These are phyloP conservation scores for Neotragus moschatus DNA, from an alignment of 2,113 vertebrate genomes.

Conservation along the genomic window DNA sequence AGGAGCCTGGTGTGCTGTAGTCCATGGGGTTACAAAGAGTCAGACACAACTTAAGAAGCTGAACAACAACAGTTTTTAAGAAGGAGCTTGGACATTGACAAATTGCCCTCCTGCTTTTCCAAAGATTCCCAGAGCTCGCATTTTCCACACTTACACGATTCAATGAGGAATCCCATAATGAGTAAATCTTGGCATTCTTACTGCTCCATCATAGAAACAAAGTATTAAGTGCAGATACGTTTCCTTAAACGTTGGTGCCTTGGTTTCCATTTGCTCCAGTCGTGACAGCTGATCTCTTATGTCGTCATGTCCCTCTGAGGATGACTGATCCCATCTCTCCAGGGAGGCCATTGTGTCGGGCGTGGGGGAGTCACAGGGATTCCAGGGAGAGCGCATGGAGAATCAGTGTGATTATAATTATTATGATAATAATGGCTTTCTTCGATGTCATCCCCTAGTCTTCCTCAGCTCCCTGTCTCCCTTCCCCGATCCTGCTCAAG, in stretches of 20 bases:
- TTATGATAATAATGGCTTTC: not conserved
- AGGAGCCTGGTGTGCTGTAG: not conserved
- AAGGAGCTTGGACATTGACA: not conserved
- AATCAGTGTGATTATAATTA: not conserved
- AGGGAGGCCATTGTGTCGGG: not conserved
- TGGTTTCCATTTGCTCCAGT: not conserved
- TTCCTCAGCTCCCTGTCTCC: not conserved
- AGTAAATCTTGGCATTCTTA: not conserved
- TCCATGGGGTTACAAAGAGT: not conserved
- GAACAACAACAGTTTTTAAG: not conserved
- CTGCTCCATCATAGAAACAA: not conserved
- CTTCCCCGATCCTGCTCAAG: not conserved
- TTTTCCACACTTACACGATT: not conserved
- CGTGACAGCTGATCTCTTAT: not conserved
- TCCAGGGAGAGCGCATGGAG: not conserved
- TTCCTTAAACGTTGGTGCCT: not conserved
- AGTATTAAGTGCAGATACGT: not conserved
- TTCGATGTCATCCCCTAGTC: not conserved
- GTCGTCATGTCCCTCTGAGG: not conserved
- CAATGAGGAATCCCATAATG: not conserved
- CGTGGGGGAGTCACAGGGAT: not conserved
- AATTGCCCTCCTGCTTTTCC: rapidly evolving
- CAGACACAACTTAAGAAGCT: not conserved
- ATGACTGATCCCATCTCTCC: not conserved
- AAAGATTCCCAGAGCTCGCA: not conserved